Evolutionary conservation across 2,797 vertebrate species (phyloP).

Genomic region (Acrossocheilus wenchowensis): DNA sequence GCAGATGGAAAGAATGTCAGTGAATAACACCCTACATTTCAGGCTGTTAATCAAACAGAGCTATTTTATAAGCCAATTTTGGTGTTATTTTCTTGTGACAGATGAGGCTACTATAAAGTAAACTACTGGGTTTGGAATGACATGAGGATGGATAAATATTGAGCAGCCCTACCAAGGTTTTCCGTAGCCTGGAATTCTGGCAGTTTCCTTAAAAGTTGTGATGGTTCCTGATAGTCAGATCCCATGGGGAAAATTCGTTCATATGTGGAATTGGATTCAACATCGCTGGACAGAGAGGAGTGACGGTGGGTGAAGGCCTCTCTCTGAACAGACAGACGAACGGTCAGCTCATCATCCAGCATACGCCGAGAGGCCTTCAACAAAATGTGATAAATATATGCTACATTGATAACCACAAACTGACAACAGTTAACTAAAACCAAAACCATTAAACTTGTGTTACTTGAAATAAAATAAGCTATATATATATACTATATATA

Average conservation of each 20-base stretch:
- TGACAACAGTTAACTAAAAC: not conserved
- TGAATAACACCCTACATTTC: not conserved
- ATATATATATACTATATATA: no score
- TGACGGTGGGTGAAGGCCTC: conserved; percentile 87
- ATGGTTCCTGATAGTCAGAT: conserved; percentile 95
- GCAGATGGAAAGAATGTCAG: not conserved
- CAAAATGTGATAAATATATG: not conserved
- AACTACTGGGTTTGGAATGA: not conserved
- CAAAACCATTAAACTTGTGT: not conserved
- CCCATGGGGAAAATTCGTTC: conserved; percentile 95
- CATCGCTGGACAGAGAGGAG: conserved; percentile 88
- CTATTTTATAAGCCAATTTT: no score
- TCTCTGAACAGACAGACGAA: conserved; percentile 89
- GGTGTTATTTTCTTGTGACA: not conserved
- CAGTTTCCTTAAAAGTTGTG: conserved; percentile 88
- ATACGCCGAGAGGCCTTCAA: conserved; percentile 89
- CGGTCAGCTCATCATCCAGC: conserved; percentile 92
- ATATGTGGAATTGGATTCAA: conserved; percentile 89
- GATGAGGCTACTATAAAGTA: not conserved
- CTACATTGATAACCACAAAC: conserved; percentile 4
- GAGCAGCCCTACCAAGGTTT: conserved; percentile 77
- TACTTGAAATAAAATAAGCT: no score
- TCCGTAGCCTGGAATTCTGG: conserved; percentile 89
- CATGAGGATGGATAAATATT: not conserved
- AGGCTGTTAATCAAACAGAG: not conserved